A percentile compares a stretch with the other conserved stretches of the same genome.
These are phyloP conservation scores for Botia almorhae DNA, from an alignment of 2,797 vertebrate genomes.

Conservation along the genomic window DNA sequence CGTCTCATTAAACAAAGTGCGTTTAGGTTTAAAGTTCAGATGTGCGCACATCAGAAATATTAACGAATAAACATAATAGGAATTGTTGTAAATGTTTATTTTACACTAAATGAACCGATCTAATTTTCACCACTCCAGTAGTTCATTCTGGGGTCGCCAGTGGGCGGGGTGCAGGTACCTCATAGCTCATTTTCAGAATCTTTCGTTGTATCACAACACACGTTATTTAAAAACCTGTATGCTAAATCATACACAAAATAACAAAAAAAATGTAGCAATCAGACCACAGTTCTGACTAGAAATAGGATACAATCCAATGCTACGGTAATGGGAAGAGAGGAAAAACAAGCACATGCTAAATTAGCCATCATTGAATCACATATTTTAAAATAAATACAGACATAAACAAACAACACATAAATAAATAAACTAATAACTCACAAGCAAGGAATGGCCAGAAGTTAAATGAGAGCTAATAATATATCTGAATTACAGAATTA, in stretches of 20 bases:
- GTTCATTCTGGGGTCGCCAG: too few species aligned
- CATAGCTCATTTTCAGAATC: background rate
- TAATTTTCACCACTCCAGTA: too few species aligned
- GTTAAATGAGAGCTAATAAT: constrained; percentile 37
- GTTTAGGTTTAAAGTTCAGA: too few species aligned
- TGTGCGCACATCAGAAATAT: too few species aligned
- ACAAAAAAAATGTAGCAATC: background rate
- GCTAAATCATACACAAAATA: background rate
- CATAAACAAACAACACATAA: constrained; percentile 8
- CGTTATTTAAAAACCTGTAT: background rate
- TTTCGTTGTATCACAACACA: background rate
- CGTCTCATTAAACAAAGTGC: too few species aligned
- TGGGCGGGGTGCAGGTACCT: background rate
- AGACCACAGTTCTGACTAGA: background rate
- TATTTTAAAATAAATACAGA: constrained; percentile 3
- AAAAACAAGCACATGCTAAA: background rate
- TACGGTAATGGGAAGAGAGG: background rate
- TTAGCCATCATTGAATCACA: background rate
- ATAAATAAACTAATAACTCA: constrained; percentile 37
- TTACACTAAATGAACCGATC: too few species aligned
- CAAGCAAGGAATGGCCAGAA: constrained; percentile 25
- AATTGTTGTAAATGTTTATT: too few species aligned
- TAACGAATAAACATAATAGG: too few species aligned
- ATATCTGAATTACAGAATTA: constrained; percentile 37
- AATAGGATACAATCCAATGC: background rate